A percentile compares a stretch with the other conserved stretches of the same genome.
Evolutionary conservation across 2,888 invertebrate genomes (phyloP).

Genomic region (Capitulum mitella): DNA sequence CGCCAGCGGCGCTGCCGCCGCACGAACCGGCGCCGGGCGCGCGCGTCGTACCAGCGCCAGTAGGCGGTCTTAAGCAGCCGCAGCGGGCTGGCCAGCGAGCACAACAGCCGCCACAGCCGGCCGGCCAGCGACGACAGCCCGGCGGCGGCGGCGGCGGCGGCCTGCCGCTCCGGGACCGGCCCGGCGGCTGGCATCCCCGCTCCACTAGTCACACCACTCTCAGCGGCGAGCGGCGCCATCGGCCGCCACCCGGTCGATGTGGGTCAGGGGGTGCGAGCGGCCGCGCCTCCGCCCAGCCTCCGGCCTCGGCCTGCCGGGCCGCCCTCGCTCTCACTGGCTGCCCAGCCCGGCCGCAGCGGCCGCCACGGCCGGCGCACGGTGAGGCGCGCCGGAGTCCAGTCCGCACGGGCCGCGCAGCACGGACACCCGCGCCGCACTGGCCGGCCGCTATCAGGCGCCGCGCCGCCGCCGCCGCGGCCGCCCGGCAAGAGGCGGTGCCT

Average conservation of each 20-base stretch:
- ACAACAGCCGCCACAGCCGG: too few species aligned
- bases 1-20: slow-evolving; percentile 34
- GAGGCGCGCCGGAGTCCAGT: too few species aligned
- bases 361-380: too few species aligned
- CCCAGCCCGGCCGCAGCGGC: too few species aligned
- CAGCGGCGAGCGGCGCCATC: background rate
- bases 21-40: slow-evolving; percentile 35
- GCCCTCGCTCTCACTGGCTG: too few species aligned
- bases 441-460: background rate
- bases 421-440: background rate
- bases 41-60: slow-evolving; percentile 35
- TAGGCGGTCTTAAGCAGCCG: slow-evolving; percentile 39
- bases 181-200: too few species aligned
- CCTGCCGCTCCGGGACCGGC: too few species aligned
- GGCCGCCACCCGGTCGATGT: background rate
- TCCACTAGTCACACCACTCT: too few species aligned
- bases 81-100: background rate
- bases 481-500: background rate
- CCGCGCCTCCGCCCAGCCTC: too few species aligned
- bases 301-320: too few species aligned
- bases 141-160: background rate
- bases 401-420: too few species aligned
- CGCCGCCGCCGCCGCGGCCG: background rate
- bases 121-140: background rate
- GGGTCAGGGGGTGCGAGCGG: too few species aligned